Evolutionary conservation across 2,113 vertebrate genomes (phyloP).

Genomic region (Chaetorhynchus papuensis): DNA sequence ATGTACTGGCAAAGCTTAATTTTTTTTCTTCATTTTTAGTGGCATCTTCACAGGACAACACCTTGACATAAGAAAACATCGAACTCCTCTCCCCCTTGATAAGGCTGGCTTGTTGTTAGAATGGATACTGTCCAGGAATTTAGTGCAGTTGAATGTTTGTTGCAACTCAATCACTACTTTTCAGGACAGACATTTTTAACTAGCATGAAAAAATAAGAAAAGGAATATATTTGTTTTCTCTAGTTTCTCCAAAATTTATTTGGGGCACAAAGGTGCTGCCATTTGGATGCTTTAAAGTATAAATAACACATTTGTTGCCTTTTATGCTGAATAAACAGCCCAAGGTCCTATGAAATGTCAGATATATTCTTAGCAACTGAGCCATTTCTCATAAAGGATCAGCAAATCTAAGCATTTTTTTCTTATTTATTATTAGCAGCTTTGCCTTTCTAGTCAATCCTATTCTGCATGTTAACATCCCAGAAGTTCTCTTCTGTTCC

Average conservation of each 20-base stretch:
- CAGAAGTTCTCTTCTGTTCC: background rate
- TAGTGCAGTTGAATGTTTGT: background rate
- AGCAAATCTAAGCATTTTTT: slow-evolving; percentile 25
- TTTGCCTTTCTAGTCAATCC: slow-evolving; percentile 40
- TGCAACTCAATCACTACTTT: background rate
- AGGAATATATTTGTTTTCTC: background rate
- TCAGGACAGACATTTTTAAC: slow-evolving; percentile 9
- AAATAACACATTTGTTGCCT: slow-evolving; percentile 18
- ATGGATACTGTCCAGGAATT: background rate
- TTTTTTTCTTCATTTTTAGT: background rate
- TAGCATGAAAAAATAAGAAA: background rate
- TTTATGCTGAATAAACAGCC: slow-evolving; percentile 26
- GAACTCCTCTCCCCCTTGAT: background rate
- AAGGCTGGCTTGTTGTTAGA: background rate
- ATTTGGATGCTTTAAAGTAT: slow-evolving; percentile 29
- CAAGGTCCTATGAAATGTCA: slow-evolving; percentile 17
- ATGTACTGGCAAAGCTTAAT: background rate
- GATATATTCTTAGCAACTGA: slow-evolving; percentile 9
- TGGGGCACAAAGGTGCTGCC: slow-evolving; percentile 14
- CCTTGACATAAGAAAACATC: background rate
- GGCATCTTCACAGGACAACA: background rate
- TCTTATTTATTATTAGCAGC: slow-evolving; percentile 28
- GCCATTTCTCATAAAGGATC: slow-evolving; percentile 22
- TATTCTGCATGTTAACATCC: slow-evolving; percentile 27
- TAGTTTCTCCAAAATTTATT: background rate